Conservation (phyloP, 1,140 invertebrate genomes). For the Trinorchestia longiramus region DNA sequence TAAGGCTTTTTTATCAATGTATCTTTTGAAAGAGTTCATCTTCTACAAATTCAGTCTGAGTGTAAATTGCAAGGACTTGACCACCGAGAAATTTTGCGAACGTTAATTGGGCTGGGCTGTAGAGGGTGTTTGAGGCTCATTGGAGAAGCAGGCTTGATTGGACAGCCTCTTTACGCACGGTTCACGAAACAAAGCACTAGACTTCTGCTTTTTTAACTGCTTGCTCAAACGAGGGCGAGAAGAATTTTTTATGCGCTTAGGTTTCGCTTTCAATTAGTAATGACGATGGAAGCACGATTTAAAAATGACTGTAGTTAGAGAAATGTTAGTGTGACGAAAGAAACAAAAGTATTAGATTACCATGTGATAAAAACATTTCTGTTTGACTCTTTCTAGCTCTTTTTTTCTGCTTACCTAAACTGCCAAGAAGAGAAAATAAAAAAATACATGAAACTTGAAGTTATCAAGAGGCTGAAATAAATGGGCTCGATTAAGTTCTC, state of each 20-base stretch:
- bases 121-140: not conserved
- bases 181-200: not conserved
- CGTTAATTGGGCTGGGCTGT: not conserved
- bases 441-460: no score
- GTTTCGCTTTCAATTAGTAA: not conserved
- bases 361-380: no score
- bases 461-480: no score
- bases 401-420: no score
- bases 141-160: not conserved
- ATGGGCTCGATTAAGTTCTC: no score
- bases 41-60: not conserved
- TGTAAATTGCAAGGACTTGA: not conserved
- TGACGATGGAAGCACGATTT: not conserved
- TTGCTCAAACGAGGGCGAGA: not conserved
- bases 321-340: no score
- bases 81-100: not conserved
- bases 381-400: no score
- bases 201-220: not conserved
- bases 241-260: not conserved
- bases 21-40: not conserved
- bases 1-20: not conserved
- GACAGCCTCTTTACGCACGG: not conserved
- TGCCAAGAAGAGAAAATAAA: no score
- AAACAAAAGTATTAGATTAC: no score
- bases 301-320: not conserved